phyloP scores from a whole-genome alignment of 2,888 invertebrate genomes.

The Drosophila recens region DNA sequence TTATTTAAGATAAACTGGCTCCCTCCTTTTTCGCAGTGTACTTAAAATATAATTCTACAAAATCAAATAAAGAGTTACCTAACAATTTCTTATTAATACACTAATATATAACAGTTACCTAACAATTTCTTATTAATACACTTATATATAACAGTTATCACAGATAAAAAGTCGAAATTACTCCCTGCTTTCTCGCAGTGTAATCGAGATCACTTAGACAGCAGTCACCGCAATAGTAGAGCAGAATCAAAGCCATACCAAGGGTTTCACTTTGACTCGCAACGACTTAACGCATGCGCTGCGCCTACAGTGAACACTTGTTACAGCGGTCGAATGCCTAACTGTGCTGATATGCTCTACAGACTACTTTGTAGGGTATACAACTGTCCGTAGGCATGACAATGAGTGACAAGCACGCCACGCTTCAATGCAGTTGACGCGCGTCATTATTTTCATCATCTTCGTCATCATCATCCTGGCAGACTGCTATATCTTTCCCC shows the following conservation, averaged over 20 bases:
- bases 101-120: no score
- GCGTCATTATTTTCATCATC: background rate
- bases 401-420: conserved; percentile 28
- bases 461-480: conserved; percentile 2
- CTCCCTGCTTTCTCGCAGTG: conserved; percentile 9
- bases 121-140: no score
- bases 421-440: conserved; percentile 21
- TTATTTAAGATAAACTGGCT: background rate
- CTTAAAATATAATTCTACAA: background rate
- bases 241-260: background rate
- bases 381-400: conserved; percentile 1
- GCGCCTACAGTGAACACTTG: conserved; percentile 11
- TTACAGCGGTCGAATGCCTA: background rate
- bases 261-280: conserved; percentile 2
- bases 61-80: background rate
- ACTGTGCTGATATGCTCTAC: background rate
- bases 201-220: background rate
- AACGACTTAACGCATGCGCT: conserved; percentile 7
- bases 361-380: conserved; percentile 3
- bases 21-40: background rate
- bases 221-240: conserved; percentile 1
- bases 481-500: background rate
- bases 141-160: no score
- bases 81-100: no score
- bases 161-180: background rate